Evolutionary conservation across 2,888 invertebrate species (phyloP).

Genomic region (Drosophila borealis): DNA sequence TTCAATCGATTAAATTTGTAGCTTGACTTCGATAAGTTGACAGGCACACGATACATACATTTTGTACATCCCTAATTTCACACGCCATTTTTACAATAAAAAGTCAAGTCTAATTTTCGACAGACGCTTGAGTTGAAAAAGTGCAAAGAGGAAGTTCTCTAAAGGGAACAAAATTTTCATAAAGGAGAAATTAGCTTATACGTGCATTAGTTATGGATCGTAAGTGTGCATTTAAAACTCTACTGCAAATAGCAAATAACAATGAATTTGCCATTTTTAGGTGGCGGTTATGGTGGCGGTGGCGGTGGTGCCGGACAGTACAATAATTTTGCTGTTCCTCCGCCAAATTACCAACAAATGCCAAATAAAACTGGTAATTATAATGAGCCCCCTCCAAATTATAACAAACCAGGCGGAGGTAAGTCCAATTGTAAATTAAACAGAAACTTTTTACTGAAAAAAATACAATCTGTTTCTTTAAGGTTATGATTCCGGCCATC

Average conservation of each 20-base stretch:
- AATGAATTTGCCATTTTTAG: conserved; percentile 41
- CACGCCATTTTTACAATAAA: conserved; percentile 70
- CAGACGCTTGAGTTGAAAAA: conserved; percentile 43
- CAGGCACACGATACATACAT: conserved; percentile 16
- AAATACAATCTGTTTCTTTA: conserved; percentile 50
- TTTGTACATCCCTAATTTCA: conserved; percentile 38
- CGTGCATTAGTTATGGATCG: conserved; percentile 69
- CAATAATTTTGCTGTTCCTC: conserved; percentile 84
- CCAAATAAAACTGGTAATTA: conserved; percentile 81
- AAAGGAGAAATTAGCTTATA: conserved; percentile 16
- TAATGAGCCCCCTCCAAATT: conserved; percentile 84
- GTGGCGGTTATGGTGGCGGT: conserved; percentile 71
- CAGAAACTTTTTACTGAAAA: background rate
- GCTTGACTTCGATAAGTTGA: conserved; percentile 21
- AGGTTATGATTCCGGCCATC: conserved; percentile 82
- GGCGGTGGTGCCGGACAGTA: conserved; percentile 76
- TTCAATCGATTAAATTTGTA: background rate
- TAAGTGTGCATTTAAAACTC: conserved; percentile 59
- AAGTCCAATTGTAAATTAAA: conserved; percentile 29
- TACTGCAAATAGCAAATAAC: background rate
- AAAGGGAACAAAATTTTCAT: conserved; percentile 8
- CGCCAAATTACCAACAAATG: conserved; percentile 83
- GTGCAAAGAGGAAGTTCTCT: background rate
- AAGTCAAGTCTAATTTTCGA: conserved; percentile 37
- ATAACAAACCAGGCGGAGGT: conserved; percentile 81